Evolutionary conservation across 2,113 vertebrate species (phyloP), one percentile per base, ranked within the genome.

Genomic region (Psammodynastes pulverulentus): DNA sequence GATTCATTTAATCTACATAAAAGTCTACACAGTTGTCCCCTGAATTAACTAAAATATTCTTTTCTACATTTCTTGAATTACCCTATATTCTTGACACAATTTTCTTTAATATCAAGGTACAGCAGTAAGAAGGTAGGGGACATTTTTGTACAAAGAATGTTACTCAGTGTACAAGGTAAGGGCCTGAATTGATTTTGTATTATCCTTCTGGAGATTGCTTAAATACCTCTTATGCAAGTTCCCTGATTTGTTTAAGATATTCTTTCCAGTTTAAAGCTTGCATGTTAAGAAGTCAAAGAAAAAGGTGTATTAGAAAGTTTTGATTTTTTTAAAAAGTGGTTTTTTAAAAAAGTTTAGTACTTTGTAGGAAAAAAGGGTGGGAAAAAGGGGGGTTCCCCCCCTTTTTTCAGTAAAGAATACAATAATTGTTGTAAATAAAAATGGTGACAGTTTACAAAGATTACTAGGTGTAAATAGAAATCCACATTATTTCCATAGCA

Each of bases 181-280:
- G 6, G 88, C 95, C 62, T 97, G 95, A 93, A 98, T 94, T 29
- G 96, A 93, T 89, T 98, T 97, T 92, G 97, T 92, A 58, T 97
- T 97, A 46, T 93, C 94, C 93, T 98, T 98, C 94, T 97, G 97
- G 84, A 97, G 96, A 79, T 95, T 95, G 89, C 89, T 67, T 95
- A n/a, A 97, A 96, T 89, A 97, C 89, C 34, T 95, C 96, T 94
- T 97, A 95, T 85, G 95, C 91, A 87, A 94, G 56, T 48, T 72
- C 94, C 79, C 29, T n/a, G 3, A 39, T 94, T 92, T 96, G 87
- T 91, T 97, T 93, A 54, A 98, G 98, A 94, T 97, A 97, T 93
- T 24, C 21, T 7, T 56, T 23, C 23, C 54, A 2, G 23, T 56
- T 56, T 56, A 24, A 56, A 56, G 6, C 54, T 56, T 24, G 23